Evolutionary conservation across 2,888 invertebrate genomes (phyloP), one percentile per base, ranked within the genome.

Genomic region (Troides aeacus): DNA sequence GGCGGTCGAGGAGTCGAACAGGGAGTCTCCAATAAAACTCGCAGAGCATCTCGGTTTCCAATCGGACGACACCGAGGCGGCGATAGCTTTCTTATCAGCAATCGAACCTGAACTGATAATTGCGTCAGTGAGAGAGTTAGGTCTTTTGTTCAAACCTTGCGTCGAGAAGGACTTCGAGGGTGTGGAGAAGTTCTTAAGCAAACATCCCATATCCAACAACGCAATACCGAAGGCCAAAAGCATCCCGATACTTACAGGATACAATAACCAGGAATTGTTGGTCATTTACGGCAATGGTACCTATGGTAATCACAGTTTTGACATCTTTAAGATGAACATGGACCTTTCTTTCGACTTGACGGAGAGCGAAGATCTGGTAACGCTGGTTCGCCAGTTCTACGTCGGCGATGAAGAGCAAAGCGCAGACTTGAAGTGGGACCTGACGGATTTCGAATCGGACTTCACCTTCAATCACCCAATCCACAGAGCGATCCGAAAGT

Each of bases 361-460:
- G 4, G 72, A 73, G 53, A 66, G 79, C n/a, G 66, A 71, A 6
- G 75, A 76, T 62, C 77, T 82, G 75, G 75, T 74, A 30, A 63
- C 76, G 3, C 61, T 74, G 0, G 71, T 84, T 1, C 74, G 78
- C 59, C 76, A 80, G 15, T 88, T 83, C 59, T 88, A 88, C 63
- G 72, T 87, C 6, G 86, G 85, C 0, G 86, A 85, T 65, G 77
- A 81, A 46, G 67, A 66, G 6, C 59, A 79, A 0, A 78, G 68
- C 46, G 74, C 75, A 58, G 66, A 78, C 0, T 59, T 76, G 0
- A 76, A 74, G 50, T 72, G 74, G 66, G 71, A 75, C 0, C 56
- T 87, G 2, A 75, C 78, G 3, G 71, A 85, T n/a, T 86, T 85
- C 61, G 77, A 81, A 69, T 83, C 87, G 0, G 89, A 88, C 74